Percentiles rank a stretch among this genome's conserved stretches.
phyloP scores from a whole-genome alignment of 2,113 vertebrate genomes.

The Pheucticus melanocephalus region DNA sequence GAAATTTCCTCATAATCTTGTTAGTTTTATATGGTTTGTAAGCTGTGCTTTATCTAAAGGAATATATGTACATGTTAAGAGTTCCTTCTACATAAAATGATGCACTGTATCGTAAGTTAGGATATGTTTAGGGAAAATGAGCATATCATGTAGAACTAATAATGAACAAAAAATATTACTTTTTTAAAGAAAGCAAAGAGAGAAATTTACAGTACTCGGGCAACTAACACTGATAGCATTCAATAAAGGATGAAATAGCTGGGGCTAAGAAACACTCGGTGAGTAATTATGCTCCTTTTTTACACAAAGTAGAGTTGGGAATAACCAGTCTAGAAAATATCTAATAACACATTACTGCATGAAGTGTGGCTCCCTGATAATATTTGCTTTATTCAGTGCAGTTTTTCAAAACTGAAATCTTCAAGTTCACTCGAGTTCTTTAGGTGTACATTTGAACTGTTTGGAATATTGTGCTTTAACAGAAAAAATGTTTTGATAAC shows the following conservation, averaged over 20 bases:
- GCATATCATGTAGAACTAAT: conserved; percentile 1
- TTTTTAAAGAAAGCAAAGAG: background rate
- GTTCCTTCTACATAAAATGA: background rate
- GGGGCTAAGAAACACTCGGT: background rate
- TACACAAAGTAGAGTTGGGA: background rate
- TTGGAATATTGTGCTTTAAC: background rate
- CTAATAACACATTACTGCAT: background rate
- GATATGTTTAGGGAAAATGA: conserved; percentile 23
- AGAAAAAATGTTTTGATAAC: background rate
- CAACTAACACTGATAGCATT: background rate
- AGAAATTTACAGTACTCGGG: background rate
- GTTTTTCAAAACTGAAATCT: background rate
- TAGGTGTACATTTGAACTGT: background rate
- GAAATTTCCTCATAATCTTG: conserved; percentile 39
- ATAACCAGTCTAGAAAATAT: background rate
- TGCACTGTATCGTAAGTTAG: background rate
- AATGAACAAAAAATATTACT: background rate
- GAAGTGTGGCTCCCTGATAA: background rate
- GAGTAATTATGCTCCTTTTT: background rate
- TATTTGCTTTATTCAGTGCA: background rate
- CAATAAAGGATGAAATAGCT: background rate
- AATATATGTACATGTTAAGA: background rate
- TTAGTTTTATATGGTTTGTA: background rate
- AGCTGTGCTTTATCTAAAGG: background rate
- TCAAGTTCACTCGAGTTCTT: background rate